A percentile compares a stretch with the other conserved stretches of the same genome.
Conservation (phyloP, 2,888 invertebrate species). For the Dicranocentrus wangi region DNA sequence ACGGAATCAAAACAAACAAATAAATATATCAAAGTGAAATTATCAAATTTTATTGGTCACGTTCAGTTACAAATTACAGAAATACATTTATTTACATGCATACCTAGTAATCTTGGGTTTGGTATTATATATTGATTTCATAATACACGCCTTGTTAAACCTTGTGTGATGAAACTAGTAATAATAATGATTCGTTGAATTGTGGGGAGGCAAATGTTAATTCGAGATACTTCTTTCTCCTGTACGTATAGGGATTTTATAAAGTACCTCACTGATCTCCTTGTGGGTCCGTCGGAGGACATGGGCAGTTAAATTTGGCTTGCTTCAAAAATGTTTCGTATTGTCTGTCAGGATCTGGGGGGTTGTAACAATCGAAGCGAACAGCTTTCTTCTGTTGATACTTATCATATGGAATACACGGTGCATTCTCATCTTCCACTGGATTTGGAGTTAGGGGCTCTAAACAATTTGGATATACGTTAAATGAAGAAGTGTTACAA, state of each 20-base stretch:
- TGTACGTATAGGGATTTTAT: no score
- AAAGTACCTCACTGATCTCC: not conserved
- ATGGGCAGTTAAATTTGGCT: conserved; percentile 69
- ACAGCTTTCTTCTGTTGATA: conserved; percentile 68
- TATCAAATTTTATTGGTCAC: no score
- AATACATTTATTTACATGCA: no score
- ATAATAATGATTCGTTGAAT: not conserved
- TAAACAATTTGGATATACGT: conserved; percentile 30
- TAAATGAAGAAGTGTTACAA: not conserved
- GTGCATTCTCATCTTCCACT: conserved; percentile 66
- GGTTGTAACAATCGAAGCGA: conserved; percentile 70
- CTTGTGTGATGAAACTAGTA: no score
- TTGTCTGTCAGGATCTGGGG: conserved; percentile 66
- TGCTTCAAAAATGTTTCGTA: conserved; percentile 66
- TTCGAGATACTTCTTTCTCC: not conserved
- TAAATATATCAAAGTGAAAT: no score
- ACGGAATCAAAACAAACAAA: no score
- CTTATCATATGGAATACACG: conserved; percentile 64
- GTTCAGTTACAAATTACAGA: no score
- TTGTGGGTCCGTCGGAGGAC: conserved; percentile 61
- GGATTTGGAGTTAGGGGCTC: conserved; percentile 70
- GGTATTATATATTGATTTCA: no score
- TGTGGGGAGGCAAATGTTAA: not conserved
- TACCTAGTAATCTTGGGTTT: no score
- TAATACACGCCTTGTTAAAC: no score